These are phyloP conservation scores for Saccostrea cuccullata DNA, from an alignment of 1,140 invertebrate species.

Conservation along the genomic window DNA sequence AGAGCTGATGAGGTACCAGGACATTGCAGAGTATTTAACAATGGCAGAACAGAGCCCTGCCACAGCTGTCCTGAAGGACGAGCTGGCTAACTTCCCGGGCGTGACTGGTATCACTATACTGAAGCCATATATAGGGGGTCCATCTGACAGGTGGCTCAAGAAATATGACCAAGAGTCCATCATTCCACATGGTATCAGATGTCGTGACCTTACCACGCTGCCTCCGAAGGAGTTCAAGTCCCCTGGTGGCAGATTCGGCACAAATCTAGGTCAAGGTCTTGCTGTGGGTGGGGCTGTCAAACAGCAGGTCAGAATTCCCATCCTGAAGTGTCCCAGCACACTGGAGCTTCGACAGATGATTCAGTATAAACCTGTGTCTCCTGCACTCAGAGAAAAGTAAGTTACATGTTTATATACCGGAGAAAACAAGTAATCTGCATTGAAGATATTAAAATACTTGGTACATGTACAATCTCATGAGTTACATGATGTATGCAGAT, in stretches of 20 bases:
- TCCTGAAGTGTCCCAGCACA: conserved; percentile 73
- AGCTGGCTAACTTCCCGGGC: conserved; percentile 73
- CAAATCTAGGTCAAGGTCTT: conserved; percentile 74
- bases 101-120: conserved; percentile 75
- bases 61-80: conserved; percentile 75
- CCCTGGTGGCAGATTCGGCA: conserved; percentile 74
- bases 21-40: conserved; percentile 74
- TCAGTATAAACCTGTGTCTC: conserved; percentile 75
- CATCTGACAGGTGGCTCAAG: conserved; percentile 75
- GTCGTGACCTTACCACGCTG: conserved; percentile 74
- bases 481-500: too few species aligned
- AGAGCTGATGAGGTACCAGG: conserved; percentile 75
- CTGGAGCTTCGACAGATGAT: conserved; percentile 75
- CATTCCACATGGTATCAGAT: conserved; percentile 74
- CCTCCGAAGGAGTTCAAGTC: conserved; percentile 75
- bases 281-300: conserved; percentile 68
- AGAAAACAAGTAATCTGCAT: too few species aligned
- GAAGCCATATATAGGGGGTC: conserved; percentile 70
- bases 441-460: too few species aligned
- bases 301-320: conserved; percentile 58
- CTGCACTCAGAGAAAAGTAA: conserved; percentile 68
- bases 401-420: conserved; percentile 24
- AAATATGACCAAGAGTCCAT: conserved; percentile 76
- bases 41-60: conserved; percentile 73
- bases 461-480: too few species aligned